Conservation (phyloP, 2,113 vertebrate species). For the Trogon surrucura region DNA sequence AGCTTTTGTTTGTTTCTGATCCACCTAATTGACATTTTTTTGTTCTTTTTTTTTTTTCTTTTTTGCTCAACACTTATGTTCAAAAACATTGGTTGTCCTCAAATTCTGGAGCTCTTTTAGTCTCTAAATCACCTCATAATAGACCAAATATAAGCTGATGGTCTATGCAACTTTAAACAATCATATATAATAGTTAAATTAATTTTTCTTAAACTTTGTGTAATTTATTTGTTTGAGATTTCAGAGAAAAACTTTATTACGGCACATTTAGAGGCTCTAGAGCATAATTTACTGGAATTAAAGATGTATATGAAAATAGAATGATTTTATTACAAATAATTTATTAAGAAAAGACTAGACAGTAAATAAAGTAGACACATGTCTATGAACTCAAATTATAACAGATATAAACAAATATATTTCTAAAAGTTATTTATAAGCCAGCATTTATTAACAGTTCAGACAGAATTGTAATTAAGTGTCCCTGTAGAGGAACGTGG, state of each 20-base stretch:
- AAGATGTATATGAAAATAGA: background rate
- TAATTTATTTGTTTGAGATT: background rate
- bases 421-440: conserved; percentile 20
- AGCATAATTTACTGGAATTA: background rate
- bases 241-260: background rate
- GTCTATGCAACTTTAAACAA: background rate
- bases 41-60: background rate
- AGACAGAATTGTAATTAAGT: background rate
- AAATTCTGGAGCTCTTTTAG: background rate
- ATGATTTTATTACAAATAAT: background rate
- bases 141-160: background rate
- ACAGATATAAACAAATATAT: background rate
- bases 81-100: background rate
- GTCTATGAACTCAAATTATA: background rate
- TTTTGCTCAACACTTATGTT: background rate
- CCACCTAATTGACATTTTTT: background rate
- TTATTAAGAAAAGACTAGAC: conserved; percentile 22
- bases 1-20: background rate
- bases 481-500: background rate
- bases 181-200: background rate
- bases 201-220: background rate
- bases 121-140: background rate
- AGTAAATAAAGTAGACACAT: background rate
- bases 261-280: background rate
- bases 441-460: background rate